Evolutionary conservation across 2,888 invertebrate genomes (phyloP).

Genomic region (Mechanitis mazaeus): DNA sequence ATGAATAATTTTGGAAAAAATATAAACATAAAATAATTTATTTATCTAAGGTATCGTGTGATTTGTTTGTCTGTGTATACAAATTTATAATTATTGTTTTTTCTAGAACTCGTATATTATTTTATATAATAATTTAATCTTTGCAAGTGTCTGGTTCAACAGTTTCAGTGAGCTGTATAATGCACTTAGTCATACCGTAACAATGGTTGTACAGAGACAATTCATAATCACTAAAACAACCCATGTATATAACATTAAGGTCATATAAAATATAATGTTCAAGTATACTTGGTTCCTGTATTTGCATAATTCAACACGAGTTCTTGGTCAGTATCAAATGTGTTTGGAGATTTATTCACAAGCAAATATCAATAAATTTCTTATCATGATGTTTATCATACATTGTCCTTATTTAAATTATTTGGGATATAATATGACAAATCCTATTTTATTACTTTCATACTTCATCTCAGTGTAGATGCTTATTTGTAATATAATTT

Average conservation of each 20-base stretch:
- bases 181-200: slow-evolving; percentile 48
- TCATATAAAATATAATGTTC: slow-evolving; percentile 6
- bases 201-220: slow-evolving; percentile 36
- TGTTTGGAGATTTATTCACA: slow-evolving; percentile 25
- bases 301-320: slow-evolving; percentile 55
- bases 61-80: neutral
- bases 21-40: too few species aligned
- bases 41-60: too few species aligned
- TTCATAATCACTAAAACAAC: slow-evolving; percentile 18
- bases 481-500: too few species aligned
- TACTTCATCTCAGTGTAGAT: too few species aligned
- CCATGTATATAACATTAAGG: slow-evolving; percentile 1
- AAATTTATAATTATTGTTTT: neutral
- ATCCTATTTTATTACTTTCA: too few species aligned
- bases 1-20: too few species aligned
- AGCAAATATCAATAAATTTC: slow-evolving; percentile 14
- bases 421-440: too few species aligned
- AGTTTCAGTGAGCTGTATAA: slow-evolving; percentile 40
- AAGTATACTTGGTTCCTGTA: slow-evolving; percentile 27
- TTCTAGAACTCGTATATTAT: neutral
- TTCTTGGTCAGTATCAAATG: slow-evolving; percentile 29
- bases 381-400: neutral
- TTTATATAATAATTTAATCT: slow-evolving; percentile 31
- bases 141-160: slow-evolving; percentile 38
- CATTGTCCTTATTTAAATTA: too few species aligned